Percentiles rank a stretch among this genome's conserved stretches.
phyloP scores from a whole-genome alignment of 1,140 invertebrate genomes.

The Drosophila oshimai region DNA sequence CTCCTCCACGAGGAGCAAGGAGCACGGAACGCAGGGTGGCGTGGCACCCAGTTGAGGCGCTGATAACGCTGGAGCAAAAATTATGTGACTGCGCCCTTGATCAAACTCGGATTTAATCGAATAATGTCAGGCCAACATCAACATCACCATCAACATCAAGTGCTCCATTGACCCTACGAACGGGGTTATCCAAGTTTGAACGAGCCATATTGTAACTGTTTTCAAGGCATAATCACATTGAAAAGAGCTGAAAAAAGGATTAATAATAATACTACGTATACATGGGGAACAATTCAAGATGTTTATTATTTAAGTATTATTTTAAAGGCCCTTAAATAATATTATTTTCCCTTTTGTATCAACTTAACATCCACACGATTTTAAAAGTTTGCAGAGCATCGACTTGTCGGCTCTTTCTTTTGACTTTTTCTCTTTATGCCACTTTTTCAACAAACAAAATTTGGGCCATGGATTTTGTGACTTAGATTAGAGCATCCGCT shows the following conservation, averaged over 20 bases:
- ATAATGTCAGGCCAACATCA: slow-evolving; percentile 21
- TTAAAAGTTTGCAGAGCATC: neutral
- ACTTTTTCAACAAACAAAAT: slow-evolving; percentile 25
- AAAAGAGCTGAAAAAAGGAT: no score
- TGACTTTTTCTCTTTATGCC: slow-evolving; percentile 1
- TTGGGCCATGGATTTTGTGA: slow-evolving; percentile 41
- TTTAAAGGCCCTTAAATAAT: no score
- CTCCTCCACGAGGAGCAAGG: slow-evolving; percentile 2
- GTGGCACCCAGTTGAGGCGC: slow-evolving; percentile 7
- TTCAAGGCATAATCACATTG: no score
- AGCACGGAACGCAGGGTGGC: neutral
- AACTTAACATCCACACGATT: neutral
- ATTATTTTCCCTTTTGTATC: no score
- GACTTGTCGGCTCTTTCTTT: neutral
- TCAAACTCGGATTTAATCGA: slow-evolving; percentile 37
- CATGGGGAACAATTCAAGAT: no score
- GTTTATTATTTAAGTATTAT: no score
- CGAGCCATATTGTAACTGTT: neutral
- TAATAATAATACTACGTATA: no score
- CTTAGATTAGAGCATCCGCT: slow-evolving; percentile 30
- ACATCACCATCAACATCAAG: slow-evolving; percentile 19
- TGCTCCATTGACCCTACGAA: neutral
- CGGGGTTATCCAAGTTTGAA: neutral
- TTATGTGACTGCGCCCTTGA: slow-evolving; percentile 3
- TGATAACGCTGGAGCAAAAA: slow-evolving; percentile 19